Evolutionary conservation across 1,140 invertebrate genomes (phyloP), one percentile per base, ranked within the genome.

Genomic region (Pachypeltis micranthus): DNA sequence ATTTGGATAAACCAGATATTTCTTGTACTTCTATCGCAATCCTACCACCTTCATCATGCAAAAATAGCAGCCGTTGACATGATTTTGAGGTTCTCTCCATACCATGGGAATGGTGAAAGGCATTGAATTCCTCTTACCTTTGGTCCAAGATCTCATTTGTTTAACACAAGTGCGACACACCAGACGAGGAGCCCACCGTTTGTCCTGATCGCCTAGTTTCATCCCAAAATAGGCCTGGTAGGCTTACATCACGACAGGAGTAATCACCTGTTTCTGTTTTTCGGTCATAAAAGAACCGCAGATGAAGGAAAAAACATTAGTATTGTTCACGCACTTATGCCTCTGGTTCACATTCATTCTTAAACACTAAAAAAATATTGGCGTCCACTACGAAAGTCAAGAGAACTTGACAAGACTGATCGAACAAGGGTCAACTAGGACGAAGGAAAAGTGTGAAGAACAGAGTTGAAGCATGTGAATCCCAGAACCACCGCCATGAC

Each of bases 181-280:
- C 12, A 14, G 34, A n/a, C 7, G 34, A 16, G 44, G 44, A 57
- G 61, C 61, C 61, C 54, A 67, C 14, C 51, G 23, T 63, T 70
- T 69, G 28, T 70, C 66, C 59, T 70, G 69, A 63, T 68, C 65
- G 51, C 67, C 69, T 25, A 70, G 24, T 61, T 68, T 67, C 19
- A 68, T 44, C 23, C 59, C 62, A 55, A 65, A 67, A 47, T 68
- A 68, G 21, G 7, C 19, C 47, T 51, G 10, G 21, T 51, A 51
- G 4, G 47, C 47, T 51, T 51, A 16, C 4, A 34, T 60, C 31
- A 60, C 24, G 39, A 51, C n/a, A n/a, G n/a, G n/a, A n/a, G n/a
- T n/a, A n/a, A n/a, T n/a, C n/a, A n/a, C n/a, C n/a, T n/a, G n/a
- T n/a, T n/a, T n/a, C n/a, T n/a, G n/a, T n/a, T n/a, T n/a, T n/a